A percentile compares a stretch with the other conserved stretches of the same genome.
Conservation (phyloP, 2,113 vertebrate genomes). For the Gadus macrocephalus region DNA sequence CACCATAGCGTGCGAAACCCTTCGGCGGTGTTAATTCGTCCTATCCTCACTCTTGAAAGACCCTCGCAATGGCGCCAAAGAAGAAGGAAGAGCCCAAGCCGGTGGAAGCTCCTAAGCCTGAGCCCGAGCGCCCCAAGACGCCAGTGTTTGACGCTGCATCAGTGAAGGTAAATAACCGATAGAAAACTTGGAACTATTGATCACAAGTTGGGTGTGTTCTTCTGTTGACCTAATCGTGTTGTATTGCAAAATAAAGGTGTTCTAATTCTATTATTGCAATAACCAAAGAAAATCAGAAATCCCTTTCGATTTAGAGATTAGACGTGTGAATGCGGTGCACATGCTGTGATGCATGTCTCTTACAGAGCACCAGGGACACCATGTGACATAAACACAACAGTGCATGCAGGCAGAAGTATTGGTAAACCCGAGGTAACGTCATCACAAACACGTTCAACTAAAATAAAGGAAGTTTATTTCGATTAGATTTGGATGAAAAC, state of each 20-base stretch:
- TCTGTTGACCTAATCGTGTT: background rate
- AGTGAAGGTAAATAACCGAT: constrained; percentile 73
- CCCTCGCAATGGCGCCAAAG: constrained; percentile 81
- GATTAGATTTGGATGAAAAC: too few species aligned
- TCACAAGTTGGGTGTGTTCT: background rate
- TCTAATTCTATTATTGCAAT: too few species aligned
- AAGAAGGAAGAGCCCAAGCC: constrained; percentile 92
- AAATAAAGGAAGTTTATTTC: too few species aligned
- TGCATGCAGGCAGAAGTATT: constrained; percentile 29
- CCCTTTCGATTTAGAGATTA: background rate
- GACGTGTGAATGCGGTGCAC: background rate
- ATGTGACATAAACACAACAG: constrained; percentile 43
- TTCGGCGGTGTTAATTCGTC: constrained; percentile 27
- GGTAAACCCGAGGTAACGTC: too few species aligned
- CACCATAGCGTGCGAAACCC: constrained; percentile 32
- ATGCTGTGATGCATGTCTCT: background rate
- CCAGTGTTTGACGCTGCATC: constrained; percentile 79
- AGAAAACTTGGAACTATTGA: background rate
- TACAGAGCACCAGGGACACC: constrained; percentile 53
- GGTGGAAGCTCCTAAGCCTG: constrained; percentile 71
- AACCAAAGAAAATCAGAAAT: background rate
- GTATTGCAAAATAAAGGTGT: too few species aligned
- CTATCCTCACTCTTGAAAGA: constrained; percentile 13
- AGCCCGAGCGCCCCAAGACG: constrained; percentile 63
- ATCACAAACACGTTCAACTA: too few species aligned